Conservation (phyloP, 2,797 vertebrate genomes). For the Sebastes taczanowskii region DNA sequence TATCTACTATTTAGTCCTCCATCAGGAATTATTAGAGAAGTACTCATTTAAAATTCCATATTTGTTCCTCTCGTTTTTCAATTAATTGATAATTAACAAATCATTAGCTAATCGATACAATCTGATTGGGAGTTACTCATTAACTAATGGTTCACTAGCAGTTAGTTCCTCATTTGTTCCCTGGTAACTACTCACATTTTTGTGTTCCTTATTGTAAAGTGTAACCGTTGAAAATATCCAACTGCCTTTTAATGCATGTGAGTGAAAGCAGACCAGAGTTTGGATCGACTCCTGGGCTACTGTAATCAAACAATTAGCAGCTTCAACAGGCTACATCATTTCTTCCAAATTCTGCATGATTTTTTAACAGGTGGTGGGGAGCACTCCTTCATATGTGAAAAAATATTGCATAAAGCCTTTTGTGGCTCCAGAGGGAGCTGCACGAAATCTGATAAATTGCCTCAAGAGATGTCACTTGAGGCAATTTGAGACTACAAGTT, state of each 20-base stretch:
- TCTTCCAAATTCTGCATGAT: not conserved
- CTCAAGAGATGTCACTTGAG: not conserved
- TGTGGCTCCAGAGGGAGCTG: not conserved
- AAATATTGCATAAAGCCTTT: not conserved
- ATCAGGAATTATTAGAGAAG: too few relatives aligned
- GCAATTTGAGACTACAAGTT: not conserved
- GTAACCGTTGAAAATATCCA: not conserved
- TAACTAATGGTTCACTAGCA: too few relatives aligned
- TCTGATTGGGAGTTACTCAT: too few relatives aligned
- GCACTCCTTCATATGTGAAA: not conserved
- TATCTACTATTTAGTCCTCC: too few relatives aligned
- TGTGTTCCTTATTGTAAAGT: too few relatives aligned
- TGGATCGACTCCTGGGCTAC: not conserved
- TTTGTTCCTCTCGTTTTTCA: too few relatives aligned
- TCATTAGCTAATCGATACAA: too few relatives aligned
- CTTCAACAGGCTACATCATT: not conserved
- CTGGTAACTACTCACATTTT: too few relatives aligned
- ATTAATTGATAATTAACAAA: too few relatives aligned
- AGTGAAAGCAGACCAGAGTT: slow-evolving; percentile 9
- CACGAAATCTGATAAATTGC: not conserved
- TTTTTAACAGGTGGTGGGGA: not conserved
- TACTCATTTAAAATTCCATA: too few relatives aligned
- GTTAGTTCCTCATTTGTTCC: too few relatives aligned
- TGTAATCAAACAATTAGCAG: slow-evolving; percentile 9
- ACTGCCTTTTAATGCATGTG: not conserved